These are phyloP conservation scores for Mohoua ochrocephala DNA, from an alignment of 2,113 vertebrate species.

Conservation along the genomic window DNA sequence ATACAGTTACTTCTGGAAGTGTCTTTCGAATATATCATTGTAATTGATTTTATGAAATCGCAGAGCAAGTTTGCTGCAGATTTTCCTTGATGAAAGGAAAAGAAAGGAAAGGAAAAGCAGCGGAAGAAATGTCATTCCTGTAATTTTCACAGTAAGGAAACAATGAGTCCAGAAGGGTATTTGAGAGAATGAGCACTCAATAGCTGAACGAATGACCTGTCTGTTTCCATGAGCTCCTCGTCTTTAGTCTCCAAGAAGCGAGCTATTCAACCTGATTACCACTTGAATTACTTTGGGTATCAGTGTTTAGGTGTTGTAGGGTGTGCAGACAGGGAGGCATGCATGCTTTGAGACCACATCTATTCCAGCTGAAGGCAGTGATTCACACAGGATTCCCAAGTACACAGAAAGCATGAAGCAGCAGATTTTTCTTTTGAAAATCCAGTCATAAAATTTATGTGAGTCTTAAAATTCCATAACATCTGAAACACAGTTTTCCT, in stretches of 20 bases:
- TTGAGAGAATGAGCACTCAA: not conserved
- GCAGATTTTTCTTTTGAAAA: not conserved
- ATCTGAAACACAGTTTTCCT: not conserved
- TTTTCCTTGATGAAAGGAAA: not conserved
- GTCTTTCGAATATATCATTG: not conserved
- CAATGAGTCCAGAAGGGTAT: not conserved
- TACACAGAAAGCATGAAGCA: not conserved
- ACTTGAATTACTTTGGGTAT: not conserved
- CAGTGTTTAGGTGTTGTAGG: not conserved
- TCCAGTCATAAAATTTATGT: not conserved
- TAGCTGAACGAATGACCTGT: not conserved
- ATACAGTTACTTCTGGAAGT: not conserved
- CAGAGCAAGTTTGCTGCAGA: not conserved
- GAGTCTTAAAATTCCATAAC: not conserved
- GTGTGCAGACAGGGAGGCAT: not conserved
- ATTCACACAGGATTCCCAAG: fast-evolving
- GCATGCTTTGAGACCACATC: not conserved
- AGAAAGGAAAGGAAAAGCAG: not conserved
- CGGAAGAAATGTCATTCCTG: not conserved
- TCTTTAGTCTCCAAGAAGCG: not conserved
- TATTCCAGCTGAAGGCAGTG: not conserved
- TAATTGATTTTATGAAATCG: not conserved
- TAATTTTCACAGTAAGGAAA: not conserved
- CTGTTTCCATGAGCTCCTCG: not conserved
- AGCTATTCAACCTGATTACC: not conserved